Evolutionary conservation across 1,140 invertebrate species (phyloP).

Genomic region (Heliconius hewitsoni): DNA sequence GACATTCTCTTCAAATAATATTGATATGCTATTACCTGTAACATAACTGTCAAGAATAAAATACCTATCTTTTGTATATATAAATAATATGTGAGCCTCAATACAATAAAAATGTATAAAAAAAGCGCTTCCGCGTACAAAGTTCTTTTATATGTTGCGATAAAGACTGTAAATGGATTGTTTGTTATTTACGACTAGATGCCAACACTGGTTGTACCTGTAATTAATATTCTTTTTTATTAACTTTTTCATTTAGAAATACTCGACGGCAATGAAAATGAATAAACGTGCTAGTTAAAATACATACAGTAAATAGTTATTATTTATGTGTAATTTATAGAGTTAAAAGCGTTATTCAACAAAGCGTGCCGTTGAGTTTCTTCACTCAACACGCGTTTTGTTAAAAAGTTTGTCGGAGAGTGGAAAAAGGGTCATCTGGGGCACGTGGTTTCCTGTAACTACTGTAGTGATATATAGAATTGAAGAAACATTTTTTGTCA

Average conservation of each 20-base stretch:
- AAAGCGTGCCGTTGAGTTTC: too few relatives aligned
- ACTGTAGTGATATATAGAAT: too few relatives aligned
- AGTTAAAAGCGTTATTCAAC: too few relatives aligned
- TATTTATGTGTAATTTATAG: background rate
- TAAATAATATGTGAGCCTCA: background rate
- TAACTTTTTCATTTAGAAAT: background rate
- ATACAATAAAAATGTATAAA: background rate
- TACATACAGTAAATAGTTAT: background rate
- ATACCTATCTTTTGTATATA: background rate
- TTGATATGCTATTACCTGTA: background rate
- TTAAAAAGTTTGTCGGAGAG: too few relatives aligned
- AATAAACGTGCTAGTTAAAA: background rate
- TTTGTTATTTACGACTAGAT: constrained; percentile 7
- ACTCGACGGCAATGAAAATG: background rate
- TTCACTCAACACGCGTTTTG: too few relatives aligned
- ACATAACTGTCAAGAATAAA: constrained; percentile 4
- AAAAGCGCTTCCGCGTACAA: background rate
- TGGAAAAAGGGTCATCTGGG: too few relatives aligned
- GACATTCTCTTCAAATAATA: background rate
- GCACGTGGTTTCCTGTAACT: too few relatives aligned
- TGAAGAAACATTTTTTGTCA: too few relatives aligned
- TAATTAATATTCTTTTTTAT: constrained; percentile 2
- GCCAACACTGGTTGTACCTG: background rate
- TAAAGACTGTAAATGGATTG: constrained; percentile 12
- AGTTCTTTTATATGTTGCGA: background rate